Evolutionary conservation across 2,888 invertebrate species (phyloP).

Genomic region (Rugalucina vietnamica): DNA sequence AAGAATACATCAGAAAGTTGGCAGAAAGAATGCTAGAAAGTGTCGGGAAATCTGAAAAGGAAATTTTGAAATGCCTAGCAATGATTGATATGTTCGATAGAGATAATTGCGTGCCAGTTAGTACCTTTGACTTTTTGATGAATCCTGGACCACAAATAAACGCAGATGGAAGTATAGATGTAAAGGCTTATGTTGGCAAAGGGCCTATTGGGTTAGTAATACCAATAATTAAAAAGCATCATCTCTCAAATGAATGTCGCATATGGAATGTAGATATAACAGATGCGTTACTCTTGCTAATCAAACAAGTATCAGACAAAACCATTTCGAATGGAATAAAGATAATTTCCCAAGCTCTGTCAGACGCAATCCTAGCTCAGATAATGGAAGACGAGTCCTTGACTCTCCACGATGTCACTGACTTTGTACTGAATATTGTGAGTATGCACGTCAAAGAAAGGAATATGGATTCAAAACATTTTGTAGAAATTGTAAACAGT

Average conservation of each 20-base stretch:
- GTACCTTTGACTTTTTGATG: conserved; percentile 21
- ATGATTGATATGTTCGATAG: conserved; percentile 38
- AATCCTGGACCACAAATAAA: not conserved
- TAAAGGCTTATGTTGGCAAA: too few species aligned
- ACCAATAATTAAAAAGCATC: not conserved
- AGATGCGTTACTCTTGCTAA: conserved; percentile 18
- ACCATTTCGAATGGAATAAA: conserved; percentile 17
- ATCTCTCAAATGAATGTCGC: too few species aligned
- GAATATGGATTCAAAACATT: conserved; percentile 39
- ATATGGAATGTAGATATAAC: conserved; percentile 36
- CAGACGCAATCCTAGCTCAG: conserved; percentile 21
- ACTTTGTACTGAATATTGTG: conserved; percentile 26
- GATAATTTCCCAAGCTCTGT: conserved; percentile 42
- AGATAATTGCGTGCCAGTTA: conserved; percentile 35
- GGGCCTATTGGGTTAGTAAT: conserved; percentile 28
- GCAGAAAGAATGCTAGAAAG: conserved; percentile 22
- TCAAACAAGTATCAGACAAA: conserved; percentile 1
- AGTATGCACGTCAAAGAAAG: conserved; percentile 11
- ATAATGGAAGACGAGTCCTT: conserved; percentile 2
- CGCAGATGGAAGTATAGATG: not conserved
- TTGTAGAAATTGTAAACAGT: conserved; percentile 40
- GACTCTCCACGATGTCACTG: conserved; percentile 11
- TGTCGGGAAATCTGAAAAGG: conserved; percentile 25
- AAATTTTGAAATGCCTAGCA: conserved; percentile 37
- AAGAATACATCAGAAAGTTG: conserved; percentile 22